Evolutionary conservation across 2,888 invertebrate genomes (phyloP).

Genomic region (Galerucella calmariensis): DNA sequence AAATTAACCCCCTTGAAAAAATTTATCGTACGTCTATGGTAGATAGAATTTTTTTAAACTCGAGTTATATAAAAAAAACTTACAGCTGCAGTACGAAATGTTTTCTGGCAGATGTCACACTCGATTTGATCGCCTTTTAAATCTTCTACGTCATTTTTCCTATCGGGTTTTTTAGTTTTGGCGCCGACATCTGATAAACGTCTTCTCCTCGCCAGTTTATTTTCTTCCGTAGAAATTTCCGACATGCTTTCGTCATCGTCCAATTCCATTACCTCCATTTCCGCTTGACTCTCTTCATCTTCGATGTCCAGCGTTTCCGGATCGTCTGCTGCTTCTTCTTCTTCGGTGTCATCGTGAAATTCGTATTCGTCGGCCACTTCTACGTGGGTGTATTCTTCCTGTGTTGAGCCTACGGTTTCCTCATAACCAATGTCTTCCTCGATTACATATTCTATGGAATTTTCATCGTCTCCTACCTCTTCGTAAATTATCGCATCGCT

Average conservation of each 20-base stretch:
- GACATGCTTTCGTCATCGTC: neutral
- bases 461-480: constrained; percentile 44
- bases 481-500: constrained; percentile 46
- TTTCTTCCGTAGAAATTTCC: neutral
- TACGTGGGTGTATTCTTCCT: constrained; percentile 17
- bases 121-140: neutral
- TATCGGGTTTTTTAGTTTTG: neutral
- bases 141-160: neutral
- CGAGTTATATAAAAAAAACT: neutral
- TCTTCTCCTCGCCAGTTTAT: neutral
- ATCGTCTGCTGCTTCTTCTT: constrained; percentile 8
- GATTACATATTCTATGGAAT: constrained; percentile 48
- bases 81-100: constrained; percentile 15
- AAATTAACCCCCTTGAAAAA: too few relatives aligned
- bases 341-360: constrained; percentile 29
- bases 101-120: constrained; percentile 19
- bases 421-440: constrained; percentile 41
- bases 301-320: neutral
- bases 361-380: constrained; percentile 25
- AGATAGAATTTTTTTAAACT: too few relatives aligned
- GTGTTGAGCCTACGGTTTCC: constrained; percentile 12
- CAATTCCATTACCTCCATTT: too few relatives aligned
- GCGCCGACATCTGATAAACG: neutral
- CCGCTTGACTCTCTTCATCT: constrained; percentile 6
- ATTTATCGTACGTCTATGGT: too few relatives aligned